Conservation (phyloP, 2,797 vertebrate genomes). For the Phoeniculus purpureus region DNA sequence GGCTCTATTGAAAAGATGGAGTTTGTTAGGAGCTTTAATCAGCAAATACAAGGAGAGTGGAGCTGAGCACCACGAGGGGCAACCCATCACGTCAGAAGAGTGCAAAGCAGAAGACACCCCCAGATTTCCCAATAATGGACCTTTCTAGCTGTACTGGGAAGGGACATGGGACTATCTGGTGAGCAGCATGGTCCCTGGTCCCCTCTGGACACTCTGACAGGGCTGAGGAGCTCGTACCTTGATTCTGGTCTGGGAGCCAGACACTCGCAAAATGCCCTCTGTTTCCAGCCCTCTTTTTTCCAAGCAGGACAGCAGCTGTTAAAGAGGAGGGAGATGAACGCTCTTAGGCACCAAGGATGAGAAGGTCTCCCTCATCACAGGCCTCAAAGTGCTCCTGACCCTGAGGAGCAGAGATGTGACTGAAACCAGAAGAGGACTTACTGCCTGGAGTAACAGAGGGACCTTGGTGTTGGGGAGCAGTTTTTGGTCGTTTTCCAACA, state of each 20-base stretch:
- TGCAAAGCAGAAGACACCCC: not conserved
- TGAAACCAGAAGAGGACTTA: slow-evolving; percentile 64
- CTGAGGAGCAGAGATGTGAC: not conserved
- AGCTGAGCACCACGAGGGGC: not conserved
- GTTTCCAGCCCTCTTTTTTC: slow-evolving; percentile 89
- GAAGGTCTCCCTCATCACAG: not conserved
- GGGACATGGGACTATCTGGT: not conserved
- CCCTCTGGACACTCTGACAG: not conserved
- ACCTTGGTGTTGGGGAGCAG: slow-evolving; percentile 79
- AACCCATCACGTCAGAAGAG: not conserved
- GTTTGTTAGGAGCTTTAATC: not conserved
- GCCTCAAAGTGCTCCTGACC: not conserved
- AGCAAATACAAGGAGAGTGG: not conserved
- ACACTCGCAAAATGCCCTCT: slow-evolving; percentile 90
- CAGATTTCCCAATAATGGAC: not conserved
- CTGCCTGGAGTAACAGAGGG: slow-evolving; percentile 86
- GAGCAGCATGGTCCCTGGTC: not conserved
- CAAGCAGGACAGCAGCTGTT: slow-evolving; percentile 88
- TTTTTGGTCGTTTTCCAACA: slow-evolving; percentile 89
- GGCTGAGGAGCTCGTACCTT: slow-evolving; percentile 78
- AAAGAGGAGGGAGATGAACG: not conserved
- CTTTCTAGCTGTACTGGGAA: not conserved
- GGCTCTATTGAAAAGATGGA: slow-evolving; percentile 64
- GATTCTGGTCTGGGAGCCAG: slow-evolving; percentile 90
- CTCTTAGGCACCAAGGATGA: not conserved